Percentiles rank a stretch among this genome's conserved stretches.
phyloP scores from a whole-genome alignment of 2,888 invertebrate genomes.

The Sesia bembeciformis region DNA sequence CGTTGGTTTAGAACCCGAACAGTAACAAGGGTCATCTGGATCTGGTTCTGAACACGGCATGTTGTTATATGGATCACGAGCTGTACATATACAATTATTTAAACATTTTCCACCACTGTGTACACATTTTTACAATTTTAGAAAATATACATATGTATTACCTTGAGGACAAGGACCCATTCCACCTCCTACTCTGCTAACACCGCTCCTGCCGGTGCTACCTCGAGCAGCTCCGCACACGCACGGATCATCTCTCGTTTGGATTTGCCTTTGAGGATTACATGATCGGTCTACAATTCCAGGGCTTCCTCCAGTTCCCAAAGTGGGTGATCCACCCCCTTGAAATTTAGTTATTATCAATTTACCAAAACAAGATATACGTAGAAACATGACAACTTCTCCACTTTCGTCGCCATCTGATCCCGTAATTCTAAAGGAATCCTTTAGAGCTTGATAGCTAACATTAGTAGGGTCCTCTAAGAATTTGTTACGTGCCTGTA shows the following conservation, averaged over 20 bases:
- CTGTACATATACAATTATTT: slow-evolving; percentile 15
- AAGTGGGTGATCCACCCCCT: slow-evolving; percentile 32
- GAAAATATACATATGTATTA: not conserved
- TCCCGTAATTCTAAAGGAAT: slow-evolving; percentile 71
- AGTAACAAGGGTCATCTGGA: slow-evolving; percentile 53
- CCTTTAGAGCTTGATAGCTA: slow-evolving; percentile 75
- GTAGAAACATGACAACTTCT: slow-evolving; percentile 74
- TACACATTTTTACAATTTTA: no score
- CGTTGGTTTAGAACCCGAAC: slow-evolving; percentile 43
- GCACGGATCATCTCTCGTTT: slow-evolving; percentile 45
- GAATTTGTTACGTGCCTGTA: slow-evolving; percentile 67
- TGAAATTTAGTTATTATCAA: slow-evolving; percentile 79
- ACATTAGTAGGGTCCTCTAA: slow-evolving; percentile 57
- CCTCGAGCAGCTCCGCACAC: slow-evolving; percentile 41
- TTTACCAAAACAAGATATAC: slow-evolving; percentile 79
- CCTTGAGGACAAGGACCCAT: slow-evolving; percentile 4
- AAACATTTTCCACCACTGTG: no score
- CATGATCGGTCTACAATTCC: slow-evolving; percentile 48
- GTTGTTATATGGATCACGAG: slow-evolving; percentile 41
- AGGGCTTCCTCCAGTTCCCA: slow-evolving; percentile 24
- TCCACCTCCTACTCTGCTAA: not conserved
- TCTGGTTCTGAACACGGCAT: slow-evolving; percentile 55
- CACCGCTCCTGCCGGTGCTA: slow-evolving; percentile 8
- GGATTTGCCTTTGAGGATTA: slow-evolving; percentile 37
- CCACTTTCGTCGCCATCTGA: slow-evolving; percentile 69